phyloP scores from a whole-genome alignment of 2,113 vertebrate species.

The Actinemys pallida region DNA sequence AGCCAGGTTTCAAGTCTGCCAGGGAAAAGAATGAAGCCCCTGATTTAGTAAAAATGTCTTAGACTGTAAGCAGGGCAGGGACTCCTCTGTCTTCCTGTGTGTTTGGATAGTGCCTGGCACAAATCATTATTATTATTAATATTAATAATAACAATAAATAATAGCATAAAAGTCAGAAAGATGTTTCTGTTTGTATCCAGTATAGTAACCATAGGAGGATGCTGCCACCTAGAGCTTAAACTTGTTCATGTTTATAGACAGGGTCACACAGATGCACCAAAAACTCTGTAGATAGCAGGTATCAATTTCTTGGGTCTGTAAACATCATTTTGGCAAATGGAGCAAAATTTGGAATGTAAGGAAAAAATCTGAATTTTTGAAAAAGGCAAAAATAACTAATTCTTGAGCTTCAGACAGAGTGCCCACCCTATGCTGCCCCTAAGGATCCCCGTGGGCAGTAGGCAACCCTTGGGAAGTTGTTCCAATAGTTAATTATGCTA shows the following conservation, averaged over 20 bases:
- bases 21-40: not conserved
- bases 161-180: no score
- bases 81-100: not conserved
- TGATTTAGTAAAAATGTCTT: not conserved
- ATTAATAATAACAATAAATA: no score
- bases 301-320: not conserved
- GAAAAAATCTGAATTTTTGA: not conserved
- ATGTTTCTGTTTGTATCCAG: not conserved
- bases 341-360: not conserved
- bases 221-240: not conserved
- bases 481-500: not conserved
- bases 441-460: not conserved
- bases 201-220: not conserved
- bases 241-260: not conserved
- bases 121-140: no score
- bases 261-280: no score
- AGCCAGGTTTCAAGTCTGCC: not conserved
- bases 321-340: not conserved
- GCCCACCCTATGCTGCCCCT: accelerated
- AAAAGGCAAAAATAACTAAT: accelerated
- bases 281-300: not conserved
- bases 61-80: not conserved
- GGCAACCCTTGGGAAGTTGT: not conserved
- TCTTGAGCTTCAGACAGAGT: not conserved
- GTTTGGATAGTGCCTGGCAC: not conserved